Evolutionary conservation across 2,888 invertebrate genomes (phyloP), one percentile per base, ranked within the genome.

Genomic region (Pollenia angustigena): DNA sequence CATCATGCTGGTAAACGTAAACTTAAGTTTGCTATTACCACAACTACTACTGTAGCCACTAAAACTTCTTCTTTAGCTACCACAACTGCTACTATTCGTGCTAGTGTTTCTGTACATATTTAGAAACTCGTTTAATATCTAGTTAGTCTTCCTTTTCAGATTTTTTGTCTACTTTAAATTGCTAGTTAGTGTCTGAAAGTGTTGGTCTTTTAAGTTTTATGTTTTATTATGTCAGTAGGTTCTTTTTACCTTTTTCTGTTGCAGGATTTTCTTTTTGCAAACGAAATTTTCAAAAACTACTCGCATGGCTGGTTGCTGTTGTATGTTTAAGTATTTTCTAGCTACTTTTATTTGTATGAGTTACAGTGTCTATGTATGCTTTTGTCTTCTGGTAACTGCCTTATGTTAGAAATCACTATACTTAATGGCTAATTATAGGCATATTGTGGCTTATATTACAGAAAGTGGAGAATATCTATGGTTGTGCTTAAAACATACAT

Each of bases 371-470:
- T 66, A 23, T 52, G 9, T 44, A 44, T 16, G 68, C 12, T 18
- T 64, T 60, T 56, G 40, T 18, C 32, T 69, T 54, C 12, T 54
- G 44, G 60, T 64, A 71, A 74, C 58, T 76, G 75, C 80, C 71
- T 56, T 60, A 60, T 76, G 89, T 85, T 90, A 91, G 90, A 92
- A 91, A 92, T 92, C 91, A 90, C 91, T 91, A 91, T 91, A 92
- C 92, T 92, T 91, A 92, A 91, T 91, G 91, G 90, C 92, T 91
- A 92, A 91, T 91, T 91, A 92, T 90, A 91, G 91, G 90, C 91
- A 92, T 91, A 89, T 90, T 91, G 90, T 90, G 85, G 85, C 71
- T 54, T 60, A 69, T 8, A 62, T 23, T 60, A 44, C 18, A 44
- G n/a, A 16, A 56, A 74, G 14, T 9, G n/a, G 69, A 18, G 1